Conservation (phyloP, 2,113 vertebrate species). For the Turnix velox region DNA sequence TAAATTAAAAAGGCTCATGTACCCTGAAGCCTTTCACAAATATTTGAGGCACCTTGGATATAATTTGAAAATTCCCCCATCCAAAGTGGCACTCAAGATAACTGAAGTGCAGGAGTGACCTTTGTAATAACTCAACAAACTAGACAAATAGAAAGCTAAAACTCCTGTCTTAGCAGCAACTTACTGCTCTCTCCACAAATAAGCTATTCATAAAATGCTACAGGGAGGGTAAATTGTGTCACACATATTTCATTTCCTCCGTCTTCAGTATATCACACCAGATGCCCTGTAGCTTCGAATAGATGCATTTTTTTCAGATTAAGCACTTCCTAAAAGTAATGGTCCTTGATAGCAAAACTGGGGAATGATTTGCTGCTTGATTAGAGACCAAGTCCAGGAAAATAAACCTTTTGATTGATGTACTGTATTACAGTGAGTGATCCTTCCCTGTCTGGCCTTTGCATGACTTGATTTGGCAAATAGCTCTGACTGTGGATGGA, state of each 20-base stretch:
- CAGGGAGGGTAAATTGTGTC: neutral
- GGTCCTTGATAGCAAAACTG: constrained; percentile 41
- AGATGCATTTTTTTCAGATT: constrained; percentile 37
- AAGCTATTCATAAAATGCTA: constrained; percentile 10
- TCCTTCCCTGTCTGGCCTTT: constrained; percentile 32
- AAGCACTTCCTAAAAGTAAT: constrained; percentile 54
- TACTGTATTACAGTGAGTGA: constrained; percentile 14
- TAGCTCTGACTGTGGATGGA: constrained; percentile 5
- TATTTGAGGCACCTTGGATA: constrained; percentile 35
- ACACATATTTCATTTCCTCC: constrained; percentile 6
- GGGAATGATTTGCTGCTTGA: constrained; percentile 57
- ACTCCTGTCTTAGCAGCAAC: neutral
- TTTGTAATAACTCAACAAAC: constrained; percentile 38
- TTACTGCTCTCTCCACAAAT: constrained; percentile 18
- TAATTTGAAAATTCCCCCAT: constrained; percentile 43
- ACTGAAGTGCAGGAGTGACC: constrained; percentile 15
- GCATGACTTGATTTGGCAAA: constrained; percentile 59
- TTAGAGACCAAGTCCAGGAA: constrained; percentile 39
- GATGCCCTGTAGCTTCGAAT: neutral
- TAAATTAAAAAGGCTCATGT: constrained; percentile 31
- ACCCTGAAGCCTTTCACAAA: constrained; percentile 28
- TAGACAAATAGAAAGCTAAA: constrained; percentile 29
- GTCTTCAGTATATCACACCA: constrained; percentile 10
- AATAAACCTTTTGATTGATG: constrained; percentile 46
- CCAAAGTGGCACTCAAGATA: constrained; percentile 17